Percentiles rank a stretch among this genome's conserved stretches.
phyloP scores from a whole-genome alignment of 35 echinoderm and acorn worm genomes.

The Nesometra sesokonis region DNA sequence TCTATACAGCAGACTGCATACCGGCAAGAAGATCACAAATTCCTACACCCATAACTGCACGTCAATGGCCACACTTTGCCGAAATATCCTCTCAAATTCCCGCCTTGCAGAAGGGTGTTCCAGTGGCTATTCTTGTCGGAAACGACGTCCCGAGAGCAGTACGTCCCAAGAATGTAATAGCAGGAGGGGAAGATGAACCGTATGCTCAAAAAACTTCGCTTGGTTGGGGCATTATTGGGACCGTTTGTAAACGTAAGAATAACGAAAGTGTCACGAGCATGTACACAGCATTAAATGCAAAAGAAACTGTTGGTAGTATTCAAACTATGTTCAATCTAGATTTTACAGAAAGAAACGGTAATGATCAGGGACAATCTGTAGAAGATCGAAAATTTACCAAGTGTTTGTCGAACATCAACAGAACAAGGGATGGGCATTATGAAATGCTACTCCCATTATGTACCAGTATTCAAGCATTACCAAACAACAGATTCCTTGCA shows the following conservation, averaged over 20 bases:
- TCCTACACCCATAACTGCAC: neutral
- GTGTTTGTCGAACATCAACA: neutral
- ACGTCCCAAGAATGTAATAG: conserved; percentile 18
- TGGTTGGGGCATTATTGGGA: conserved; percentile 40
- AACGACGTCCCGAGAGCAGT: neutral
- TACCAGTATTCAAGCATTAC: neutral
- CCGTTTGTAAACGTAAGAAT: neutral
- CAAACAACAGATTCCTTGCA: conserved; percentile 36
- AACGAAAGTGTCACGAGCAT: neutral
- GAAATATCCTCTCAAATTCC: neutral
- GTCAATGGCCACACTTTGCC: neutral
- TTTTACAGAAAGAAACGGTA: neutral
- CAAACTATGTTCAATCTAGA: neutral
- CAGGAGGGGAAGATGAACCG: conserved; percentile 32
- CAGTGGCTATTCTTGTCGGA: neutral
- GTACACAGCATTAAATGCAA: neutral
- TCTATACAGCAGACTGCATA: neutral
- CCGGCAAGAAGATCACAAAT: neutral
- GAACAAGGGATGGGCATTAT: neutral
- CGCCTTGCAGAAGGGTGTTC: neutral
- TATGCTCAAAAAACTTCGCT: conserved; percentile 24
- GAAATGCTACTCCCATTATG: no score
- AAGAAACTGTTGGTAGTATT: neutral
- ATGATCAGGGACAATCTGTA: neutral
- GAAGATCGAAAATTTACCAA: neutral